Evolutionary conservation across 2,113 vertebrate genomes (phyloP).

Genomic region (Stegostoma tigrinum): DNA sequence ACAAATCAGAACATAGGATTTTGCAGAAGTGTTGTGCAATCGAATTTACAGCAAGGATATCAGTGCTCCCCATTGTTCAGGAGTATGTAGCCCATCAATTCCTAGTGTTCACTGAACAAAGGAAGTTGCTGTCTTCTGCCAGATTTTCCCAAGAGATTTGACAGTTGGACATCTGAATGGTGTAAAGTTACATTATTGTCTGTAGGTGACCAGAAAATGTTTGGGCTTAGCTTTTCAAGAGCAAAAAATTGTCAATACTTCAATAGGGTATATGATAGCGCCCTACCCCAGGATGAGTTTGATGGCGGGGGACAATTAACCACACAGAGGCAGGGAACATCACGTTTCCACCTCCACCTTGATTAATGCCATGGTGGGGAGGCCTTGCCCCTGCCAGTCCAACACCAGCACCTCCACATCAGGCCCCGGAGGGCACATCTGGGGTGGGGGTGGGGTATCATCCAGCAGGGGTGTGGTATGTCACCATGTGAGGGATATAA

Average conservation of each 20-base stretch:
- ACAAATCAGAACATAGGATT: neutral
- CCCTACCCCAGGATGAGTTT: too few species aligned
- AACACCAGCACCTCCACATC: too few species aligned
- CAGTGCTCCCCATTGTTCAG: neutral
- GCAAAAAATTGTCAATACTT: neutral
- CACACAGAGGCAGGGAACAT: too few species aligned
- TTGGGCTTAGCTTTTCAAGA: neutral
- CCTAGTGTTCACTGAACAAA: neutral
- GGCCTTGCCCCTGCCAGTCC: too few species aligned
- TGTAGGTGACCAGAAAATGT: neutral
- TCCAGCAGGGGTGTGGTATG: too few species aligned
- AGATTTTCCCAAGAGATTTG: neutral
- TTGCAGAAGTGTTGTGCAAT: neutral
- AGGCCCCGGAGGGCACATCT: too few species aligned
- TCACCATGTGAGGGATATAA: too few species aligned
- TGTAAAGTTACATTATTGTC: neutral
- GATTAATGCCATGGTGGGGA: too few species aligned
- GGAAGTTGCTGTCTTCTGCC: neutral
- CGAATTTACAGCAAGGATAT: neutral
- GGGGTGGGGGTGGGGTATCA: too few species aligned
- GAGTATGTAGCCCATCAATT: neutral
- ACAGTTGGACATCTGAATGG: neutral
- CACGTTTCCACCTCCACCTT: too few species aligned
- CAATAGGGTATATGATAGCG: neutral
- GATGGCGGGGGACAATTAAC: too few species aligned